Conservation (phyloP, 1,140 invertebrate species). For the Gonioctena quinquepunctata region DNA sequence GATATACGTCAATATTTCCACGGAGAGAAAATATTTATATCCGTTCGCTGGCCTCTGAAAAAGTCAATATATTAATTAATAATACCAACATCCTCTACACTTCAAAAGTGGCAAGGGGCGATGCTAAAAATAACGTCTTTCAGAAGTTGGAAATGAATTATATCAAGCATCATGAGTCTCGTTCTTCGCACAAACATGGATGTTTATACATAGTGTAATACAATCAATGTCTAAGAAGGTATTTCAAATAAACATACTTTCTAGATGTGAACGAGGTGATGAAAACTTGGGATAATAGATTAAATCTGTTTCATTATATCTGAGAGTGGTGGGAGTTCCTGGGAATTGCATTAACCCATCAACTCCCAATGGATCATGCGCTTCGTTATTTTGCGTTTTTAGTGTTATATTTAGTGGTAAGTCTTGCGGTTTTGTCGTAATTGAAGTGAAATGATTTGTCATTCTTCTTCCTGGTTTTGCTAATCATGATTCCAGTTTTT, state of each 20-base stretch:
- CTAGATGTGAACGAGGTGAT: neutral
- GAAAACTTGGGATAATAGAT: neutral
- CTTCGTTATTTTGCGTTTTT: no score
- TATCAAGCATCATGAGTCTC: neutral
- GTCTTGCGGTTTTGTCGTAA: no score
- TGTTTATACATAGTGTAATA: neutral
- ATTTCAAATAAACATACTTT: neutral
- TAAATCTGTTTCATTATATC: neutral
- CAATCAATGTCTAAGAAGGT: neutral
- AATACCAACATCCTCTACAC: conserved; percentile 7
- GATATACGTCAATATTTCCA: no score
- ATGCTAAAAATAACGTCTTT: conserved; percentile 9
- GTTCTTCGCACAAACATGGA: neutral
- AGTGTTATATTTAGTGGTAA: no score
- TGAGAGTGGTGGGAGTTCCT: no score
- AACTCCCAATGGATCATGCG: no score
- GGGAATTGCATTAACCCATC: no score
- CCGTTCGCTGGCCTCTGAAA: no score
- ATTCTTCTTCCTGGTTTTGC: no score
- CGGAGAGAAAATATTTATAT: no score
- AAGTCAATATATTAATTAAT: conserved; percentile 15
- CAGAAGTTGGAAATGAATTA: conserved; percentile 1
- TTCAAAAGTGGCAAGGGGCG: neutral
- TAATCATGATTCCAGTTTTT: no score
- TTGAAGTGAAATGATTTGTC: no score